phyloP scores from a whole-genome alignment of 2,888 invertebrate genomes.

The Pseudolycoriella hygida region DNA sequence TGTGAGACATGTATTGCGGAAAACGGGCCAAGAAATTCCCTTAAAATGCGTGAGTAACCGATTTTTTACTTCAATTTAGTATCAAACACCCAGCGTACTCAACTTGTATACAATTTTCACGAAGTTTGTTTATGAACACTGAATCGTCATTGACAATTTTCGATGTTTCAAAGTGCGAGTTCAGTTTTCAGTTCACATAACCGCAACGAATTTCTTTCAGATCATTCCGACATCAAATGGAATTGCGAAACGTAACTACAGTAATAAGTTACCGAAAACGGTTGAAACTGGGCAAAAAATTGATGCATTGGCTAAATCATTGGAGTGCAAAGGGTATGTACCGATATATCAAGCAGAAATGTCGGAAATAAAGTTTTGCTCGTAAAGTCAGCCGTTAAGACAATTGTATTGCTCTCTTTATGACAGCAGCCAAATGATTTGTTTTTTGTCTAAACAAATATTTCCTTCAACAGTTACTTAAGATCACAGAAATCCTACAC shows the following conservation, averaged over 20 bases:
- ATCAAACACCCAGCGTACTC: neutral
- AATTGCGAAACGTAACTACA: neutral
- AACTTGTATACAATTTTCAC: neutral
- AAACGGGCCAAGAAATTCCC: constrained; percentile 22
- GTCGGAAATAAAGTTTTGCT: constrained; percentile 6
- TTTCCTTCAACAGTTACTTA: constrained; percentile 43
- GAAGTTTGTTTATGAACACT: neutral
- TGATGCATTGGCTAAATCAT: constrained; percentile 39
- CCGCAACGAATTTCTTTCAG: neutral
- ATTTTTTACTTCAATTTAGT: constrained; percentile 1
- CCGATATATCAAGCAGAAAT: constrained; percentile 10
- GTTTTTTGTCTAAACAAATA: no score
- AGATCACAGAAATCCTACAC: constrained; percentile 55
- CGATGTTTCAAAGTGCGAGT: no score
- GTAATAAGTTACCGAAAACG: neutral
- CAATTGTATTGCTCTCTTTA: neutral
- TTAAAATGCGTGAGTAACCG: constrained; percentile 28
- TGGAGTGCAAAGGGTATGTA: constrained; percentile 52
- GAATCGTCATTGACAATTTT: neutral
- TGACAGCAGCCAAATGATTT: neutral
- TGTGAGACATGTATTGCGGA: constrained; percentile 34
- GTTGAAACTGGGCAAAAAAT: constrained; percentile 18
- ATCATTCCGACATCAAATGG: neutral
- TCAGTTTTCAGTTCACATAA: no score
- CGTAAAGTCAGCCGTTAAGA: neutral